Base-by-base conservation (phyloP, 2,113 vertebrate genomes). In the Trematocara macrostoma region DNA sequence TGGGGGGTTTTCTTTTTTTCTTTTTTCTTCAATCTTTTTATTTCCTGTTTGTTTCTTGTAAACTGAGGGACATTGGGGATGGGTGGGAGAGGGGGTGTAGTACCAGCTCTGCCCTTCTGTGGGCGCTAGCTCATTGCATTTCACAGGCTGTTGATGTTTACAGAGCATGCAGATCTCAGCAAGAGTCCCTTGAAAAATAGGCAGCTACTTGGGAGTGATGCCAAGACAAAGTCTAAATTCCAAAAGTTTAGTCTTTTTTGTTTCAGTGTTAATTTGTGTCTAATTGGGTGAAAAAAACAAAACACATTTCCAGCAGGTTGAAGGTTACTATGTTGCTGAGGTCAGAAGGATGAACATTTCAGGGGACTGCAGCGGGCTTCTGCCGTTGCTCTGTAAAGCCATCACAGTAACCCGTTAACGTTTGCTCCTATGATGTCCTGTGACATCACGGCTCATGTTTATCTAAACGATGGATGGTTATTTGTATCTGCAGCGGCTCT, bases 1-100 rank as follows among this genome's bases (percentile, higher is more conserved):
- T 94, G 92, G 91, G 94, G 95, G 95, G 94, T 93, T 92, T 92
- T 90, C 55, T 91, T 92, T 84, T 78, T 78, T 57, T 2, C 59
- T 34, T 78, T 55, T 80, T 47, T 55, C 9, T 78, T 94, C 85
- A 85, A 90, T 89, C 90, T 94, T 96, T 95, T 95, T 95, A 87
- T 95, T 95, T 95, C 82, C 88, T 89, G 82, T 94, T 94, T 92
- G 85, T 95, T 95, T 95, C 92, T 95, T 95, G 93, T 95, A 94
- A 95, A 93, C 87, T 91, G 92, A 92, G 93, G 93, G 94, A 90
- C 87, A 81, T 82, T 90, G 92, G 92, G 93, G 87, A 79, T 51
- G 67, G 82, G 90, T 88, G 88, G 89, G 89, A 89, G 84, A 78
- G 82, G 91, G 91, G 89, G 81, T 55, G 81, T 90, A 88, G 88